Evolutionary conservation across 2,888 invertebrate species (phyloP).

Genomic region (Acheta domesticus): DNA sequence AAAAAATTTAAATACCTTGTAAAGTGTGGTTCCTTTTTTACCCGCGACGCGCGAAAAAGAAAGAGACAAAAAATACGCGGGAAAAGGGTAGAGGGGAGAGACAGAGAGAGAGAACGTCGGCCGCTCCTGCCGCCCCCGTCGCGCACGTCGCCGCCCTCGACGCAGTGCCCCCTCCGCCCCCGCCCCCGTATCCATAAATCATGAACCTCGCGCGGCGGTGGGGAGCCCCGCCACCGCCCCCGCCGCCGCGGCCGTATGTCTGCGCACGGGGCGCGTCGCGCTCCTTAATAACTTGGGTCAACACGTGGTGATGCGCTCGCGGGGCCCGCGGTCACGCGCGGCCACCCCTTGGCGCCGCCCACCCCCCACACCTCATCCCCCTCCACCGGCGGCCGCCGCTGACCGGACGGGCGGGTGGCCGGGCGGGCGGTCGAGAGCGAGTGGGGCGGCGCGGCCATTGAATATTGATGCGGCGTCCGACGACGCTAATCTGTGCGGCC

Average conservation of each 20-base stretch:
- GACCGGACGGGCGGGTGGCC: too few species aligned
- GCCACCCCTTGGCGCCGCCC: not conserved
- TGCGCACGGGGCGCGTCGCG: not conserved
- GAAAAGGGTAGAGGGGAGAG: too few species aligned
- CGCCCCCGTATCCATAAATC: slow-evolving; percentile 20
- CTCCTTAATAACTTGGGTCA: slow-evolving; percentile 1
- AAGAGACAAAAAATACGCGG: too few species aligned
- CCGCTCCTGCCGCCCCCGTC: too few species aligned
- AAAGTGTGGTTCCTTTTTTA: too few species aligned
- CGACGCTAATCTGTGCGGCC: not conserved
- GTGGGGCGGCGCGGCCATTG: not conserved
- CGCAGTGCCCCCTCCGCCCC: too few species aligned
- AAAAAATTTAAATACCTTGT: too few species aligned
- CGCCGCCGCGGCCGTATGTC: not conserved
- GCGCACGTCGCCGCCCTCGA: too few species aligned
- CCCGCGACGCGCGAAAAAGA: too few species aligned
- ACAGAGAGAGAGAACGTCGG: too few species aligned
- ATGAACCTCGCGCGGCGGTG: not conserved
- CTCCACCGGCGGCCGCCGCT: not conserved
- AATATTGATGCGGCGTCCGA: not conserved
- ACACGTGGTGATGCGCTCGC: not conserved
- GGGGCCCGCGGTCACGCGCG: not conserved
- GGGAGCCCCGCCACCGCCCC: not conserved
- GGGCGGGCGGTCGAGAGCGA: too few species aligned
- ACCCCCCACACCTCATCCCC: not conserved